Evolutionary conservation across 1,140 invertebrate genomes (phyloP), one percentile per base, ranked within the genome.

Genomic region (Drosophila arawakana): DNA sequence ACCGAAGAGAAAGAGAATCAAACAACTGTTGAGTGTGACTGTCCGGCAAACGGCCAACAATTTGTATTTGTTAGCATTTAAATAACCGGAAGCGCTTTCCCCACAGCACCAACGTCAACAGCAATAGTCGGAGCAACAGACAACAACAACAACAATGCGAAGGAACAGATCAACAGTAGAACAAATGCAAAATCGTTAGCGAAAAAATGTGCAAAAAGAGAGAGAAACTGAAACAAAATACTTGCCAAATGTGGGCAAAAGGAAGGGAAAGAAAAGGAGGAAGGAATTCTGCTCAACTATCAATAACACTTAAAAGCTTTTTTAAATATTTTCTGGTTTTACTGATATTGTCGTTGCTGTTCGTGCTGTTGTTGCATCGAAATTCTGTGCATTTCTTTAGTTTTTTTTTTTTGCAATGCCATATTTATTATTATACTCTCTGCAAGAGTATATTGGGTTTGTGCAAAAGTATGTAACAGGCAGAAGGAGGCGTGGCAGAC

Each of bases 301-400:
- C 83, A 88, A 88, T 88, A 88, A 89, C 83, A 88, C 84, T 88
- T 89, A 88, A 88, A 88, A 88, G 83, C 83, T 83, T 88, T 86
- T 88, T 88, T 81, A 88, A 88, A 88, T 89, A 89, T 89, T 89
- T 89, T 55, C 62, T 65, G 68, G 49, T 67, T 71, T 54, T 73
- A 37, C 55, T 58, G 50, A 63, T 75, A 59, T 35, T 60, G 63
- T 63, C 54, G 13, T 13, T 52, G 30, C 41, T 76, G 65, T 62
- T 73, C 71, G 39, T 69, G 41, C 8, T 66, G 54, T 65, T 65
- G 68, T 76, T 47, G 43, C 62, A 62, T 55, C 37, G 60, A n/a
- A 62, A 71, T 73, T 84, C 65, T 73, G 61, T 80, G 73, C 81
- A 78, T 75, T 81, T 81, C 58, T 71, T 83, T 72, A 79, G 80